These are phyloP conservation scores for Cacoxenus indagator DNA, from an alignment of 2,888 invertebrate species.

Conservation along the genomic window DNA sequence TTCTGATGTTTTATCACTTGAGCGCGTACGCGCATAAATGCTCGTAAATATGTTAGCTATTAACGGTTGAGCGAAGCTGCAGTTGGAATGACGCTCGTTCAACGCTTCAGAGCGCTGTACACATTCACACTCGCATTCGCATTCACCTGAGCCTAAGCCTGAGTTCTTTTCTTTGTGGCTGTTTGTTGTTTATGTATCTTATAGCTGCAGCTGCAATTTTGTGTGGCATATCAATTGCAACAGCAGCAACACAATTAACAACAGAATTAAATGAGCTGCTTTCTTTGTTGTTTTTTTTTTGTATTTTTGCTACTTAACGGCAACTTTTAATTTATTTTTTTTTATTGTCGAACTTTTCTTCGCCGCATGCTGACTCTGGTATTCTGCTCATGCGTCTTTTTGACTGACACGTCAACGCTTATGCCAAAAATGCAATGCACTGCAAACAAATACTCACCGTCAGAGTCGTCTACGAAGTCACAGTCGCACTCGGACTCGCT, in stretches of 20 bases:
- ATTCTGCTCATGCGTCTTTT: no score
- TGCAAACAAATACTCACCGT: not conserved
- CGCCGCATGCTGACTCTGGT: no score
- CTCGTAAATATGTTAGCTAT: not conserved
- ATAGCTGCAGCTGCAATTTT: conserved; percentile 1
- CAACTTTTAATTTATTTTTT: not conserved
- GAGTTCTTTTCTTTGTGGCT: not conserved
- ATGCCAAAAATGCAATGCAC: not conserved
- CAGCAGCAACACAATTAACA: not conserved
- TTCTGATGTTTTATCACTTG: not conserved
- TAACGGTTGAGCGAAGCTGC: not conserved
- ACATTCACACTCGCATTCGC: not conserved
- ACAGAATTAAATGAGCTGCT: not conserved
- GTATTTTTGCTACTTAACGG: not conserved
- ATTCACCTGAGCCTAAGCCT: not conserved
- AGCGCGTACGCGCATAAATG: not conserved
- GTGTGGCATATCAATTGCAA: not conserved
- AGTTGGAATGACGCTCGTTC: conserved; percentile 6
- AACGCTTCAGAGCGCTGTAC: not conserved
- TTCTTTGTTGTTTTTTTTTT: not conserved
- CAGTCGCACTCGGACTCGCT: not conserved
- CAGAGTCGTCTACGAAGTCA: not conserved
- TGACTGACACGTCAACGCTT: not conserved
- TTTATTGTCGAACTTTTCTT: not conserved
- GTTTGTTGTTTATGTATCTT: not conserved